Conservation (phyloP, 2,888 invertebrate genomes). For the Cryptophagus acutangulus region DNA sequence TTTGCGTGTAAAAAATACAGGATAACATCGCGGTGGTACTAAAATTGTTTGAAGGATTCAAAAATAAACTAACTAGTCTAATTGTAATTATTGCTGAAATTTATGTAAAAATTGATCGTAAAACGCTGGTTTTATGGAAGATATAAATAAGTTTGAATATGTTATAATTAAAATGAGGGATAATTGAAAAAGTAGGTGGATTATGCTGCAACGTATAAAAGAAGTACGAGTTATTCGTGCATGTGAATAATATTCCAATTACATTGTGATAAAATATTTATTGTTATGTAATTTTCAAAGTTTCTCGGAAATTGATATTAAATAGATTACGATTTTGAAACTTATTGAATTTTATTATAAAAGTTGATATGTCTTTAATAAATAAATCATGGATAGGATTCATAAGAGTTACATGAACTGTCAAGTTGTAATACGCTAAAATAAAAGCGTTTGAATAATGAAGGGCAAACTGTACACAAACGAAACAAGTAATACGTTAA, state of each 20-base stretch:
- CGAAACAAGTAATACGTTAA: slow-evolving; percentile 17
- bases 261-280: slow-evolving; percentile 16
- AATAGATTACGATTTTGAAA: slow-evolving; percentile 19
- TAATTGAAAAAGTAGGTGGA: no score
- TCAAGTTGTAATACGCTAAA: slow-evolving; percentile 25
- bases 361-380: slow-evolving; percentile 19
- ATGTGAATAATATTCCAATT: slow-evolving; percentile 24
- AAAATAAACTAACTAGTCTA: no score
- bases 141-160: no score
- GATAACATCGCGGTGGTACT: no score
- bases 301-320: slow-evolving; percentile 21
- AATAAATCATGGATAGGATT: slow-evolving; percentile 20
- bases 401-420: no score
- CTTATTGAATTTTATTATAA: slow-evolving; percentile 23
- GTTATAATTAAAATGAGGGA: no score
- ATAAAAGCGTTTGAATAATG: slow-evolving; percentile 26
- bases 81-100: no score
- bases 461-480: slow-evolving; percentile 13
- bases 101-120: no score
- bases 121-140: no score
- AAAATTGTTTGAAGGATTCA: no score
- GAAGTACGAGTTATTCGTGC: slow-evolving; percentile 12
- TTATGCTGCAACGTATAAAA: no score
- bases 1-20: no score
- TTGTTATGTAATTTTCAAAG: slow-evolving; percentile 20